Conservation (phyloP, 2,888 invertebrate species). For the Pimpla rufipes region DNA sequence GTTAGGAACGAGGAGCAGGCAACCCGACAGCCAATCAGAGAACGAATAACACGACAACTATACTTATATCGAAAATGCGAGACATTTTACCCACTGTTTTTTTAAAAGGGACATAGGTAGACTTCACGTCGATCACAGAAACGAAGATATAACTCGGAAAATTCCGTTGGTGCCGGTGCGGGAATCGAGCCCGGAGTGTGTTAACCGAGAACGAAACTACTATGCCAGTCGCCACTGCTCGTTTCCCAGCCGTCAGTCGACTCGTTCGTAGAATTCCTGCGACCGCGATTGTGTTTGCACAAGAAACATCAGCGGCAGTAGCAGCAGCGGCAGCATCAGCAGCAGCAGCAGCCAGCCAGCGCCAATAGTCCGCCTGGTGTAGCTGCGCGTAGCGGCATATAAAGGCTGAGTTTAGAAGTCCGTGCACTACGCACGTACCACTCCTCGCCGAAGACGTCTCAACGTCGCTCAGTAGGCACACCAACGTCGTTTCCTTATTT, state of each 20-base stretch:
- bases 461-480: neutral
- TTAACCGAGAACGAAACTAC: conserved; percentile 2
- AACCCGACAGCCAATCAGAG: no score
- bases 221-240: neutral
- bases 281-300: conserved; percentile 30
- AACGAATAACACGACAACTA: no score
- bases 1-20: no score
- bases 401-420: neutral
- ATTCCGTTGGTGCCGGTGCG: neutral
- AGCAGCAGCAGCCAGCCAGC: neutral
- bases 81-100: no score
- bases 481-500: conserved; percentile 2
- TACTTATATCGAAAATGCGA: no score
- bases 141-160: neutral
- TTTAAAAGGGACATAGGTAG: no score
- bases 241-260: conserved; percentile 11
- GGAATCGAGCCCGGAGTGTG: neutral
- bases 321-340: neutral
- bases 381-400: neutral
- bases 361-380: no score
- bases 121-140: no score
- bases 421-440: conserved; percentile 19
- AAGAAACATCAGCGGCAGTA: conserved; percentile 11
- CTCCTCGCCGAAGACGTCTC: conserved; percentile 7
- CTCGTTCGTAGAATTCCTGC: conserved; percentile 25